Conservation (phyloP, 2,797 vertebrate genomes). For the Characodon lateralis region DNA sequence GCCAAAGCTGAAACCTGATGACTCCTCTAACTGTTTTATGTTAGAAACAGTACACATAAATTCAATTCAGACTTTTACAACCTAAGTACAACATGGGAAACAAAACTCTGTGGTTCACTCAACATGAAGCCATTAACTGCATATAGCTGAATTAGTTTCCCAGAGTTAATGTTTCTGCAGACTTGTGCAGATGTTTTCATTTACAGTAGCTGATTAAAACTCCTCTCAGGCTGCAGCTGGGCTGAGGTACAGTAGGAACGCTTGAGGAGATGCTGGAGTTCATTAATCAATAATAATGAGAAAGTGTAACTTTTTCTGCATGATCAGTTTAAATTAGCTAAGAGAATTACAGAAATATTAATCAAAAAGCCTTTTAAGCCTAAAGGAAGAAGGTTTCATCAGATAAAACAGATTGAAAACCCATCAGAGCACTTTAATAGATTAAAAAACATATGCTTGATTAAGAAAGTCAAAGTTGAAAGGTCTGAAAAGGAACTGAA, state of each 20-base stretch:
- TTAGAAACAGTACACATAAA: background rate
- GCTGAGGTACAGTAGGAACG: background rate
- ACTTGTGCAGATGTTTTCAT: constrained; percentile 10
- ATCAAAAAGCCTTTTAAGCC: background rate
- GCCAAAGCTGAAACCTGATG: background rate
- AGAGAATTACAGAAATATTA: background rate
- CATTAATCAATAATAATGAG: background rate
- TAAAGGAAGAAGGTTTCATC: background rate
- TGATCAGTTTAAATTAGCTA: background rate
- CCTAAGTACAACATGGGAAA: background rate
- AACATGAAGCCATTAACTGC: background rate
- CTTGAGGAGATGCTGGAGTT: background rate
- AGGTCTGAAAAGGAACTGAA: background rate
- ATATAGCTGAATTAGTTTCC: background rate
- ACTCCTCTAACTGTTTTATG: background rate
- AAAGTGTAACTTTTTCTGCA: constrained; percentile 2
- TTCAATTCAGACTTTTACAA: background rate
- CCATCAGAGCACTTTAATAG: background rate
- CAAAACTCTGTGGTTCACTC: background rate
- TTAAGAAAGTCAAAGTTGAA: background rate
- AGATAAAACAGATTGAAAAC: constrained; percentile 2
- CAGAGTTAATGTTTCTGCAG: background rate
- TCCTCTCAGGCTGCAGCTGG: background rate
- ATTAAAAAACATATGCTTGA: background rate
- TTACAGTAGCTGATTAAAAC: background rate